Evolutionary conservation across 2,797 vertebrate species (phyloP), one percentile per base, ranked within the genome.

Genomic region (Miopithecus talapoin): DNA sequence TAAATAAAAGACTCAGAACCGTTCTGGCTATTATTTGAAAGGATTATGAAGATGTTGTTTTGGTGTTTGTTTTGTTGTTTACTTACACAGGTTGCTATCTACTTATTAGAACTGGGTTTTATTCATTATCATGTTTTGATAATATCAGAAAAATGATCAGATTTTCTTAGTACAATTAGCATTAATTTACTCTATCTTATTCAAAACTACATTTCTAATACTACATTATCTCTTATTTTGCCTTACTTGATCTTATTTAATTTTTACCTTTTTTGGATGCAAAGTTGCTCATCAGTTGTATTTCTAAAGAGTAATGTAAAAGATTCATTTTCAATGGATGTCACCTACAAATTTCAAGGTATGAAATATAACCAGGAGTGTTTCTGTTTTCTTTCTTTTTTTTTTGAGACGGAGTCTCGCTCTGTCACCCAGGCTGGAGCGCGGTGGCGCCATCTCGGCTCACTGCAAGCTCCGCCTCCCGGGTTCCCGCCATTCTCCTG

Each of bases 351-450:
- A 26, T 43, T 70, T 8, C 14, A 80, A 79, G 14, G 8, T 80
- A 48, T 86, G 6, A 80, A 91, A 43, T 91, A 74, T 17, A 39
- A 13, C 6, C 8, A 72, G 21, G 0, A 14, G 0, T 80, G 13
- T 53, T 95, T 36, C 41, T 91, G 14, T 50, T 50, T 50, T 16
- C 48, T 16, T 50, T 48, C 13, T 12, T 48, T 12, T 50, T 16
- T 50, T 4, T 48, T 5, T 50, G 48, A 50, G 48, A 4, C 1
- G 14, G 14, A 50, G 0, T 50, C 48, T 50, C 0, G 48, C 48
- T 50, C 0, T 50, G 48, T 17, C 0, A 4, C 48, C 48, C 48
- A 17, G 48, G 14, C 0, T 50, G 14, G 14, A 17, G 48, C 5
- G 48, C 14, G 1, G 14, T 5, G 48, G 14, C 48, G 1, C 4